Base-by-base conservation (phyloP, 2,888 invertebrate genomes). In the Epinotia brunnichana region DNA sequence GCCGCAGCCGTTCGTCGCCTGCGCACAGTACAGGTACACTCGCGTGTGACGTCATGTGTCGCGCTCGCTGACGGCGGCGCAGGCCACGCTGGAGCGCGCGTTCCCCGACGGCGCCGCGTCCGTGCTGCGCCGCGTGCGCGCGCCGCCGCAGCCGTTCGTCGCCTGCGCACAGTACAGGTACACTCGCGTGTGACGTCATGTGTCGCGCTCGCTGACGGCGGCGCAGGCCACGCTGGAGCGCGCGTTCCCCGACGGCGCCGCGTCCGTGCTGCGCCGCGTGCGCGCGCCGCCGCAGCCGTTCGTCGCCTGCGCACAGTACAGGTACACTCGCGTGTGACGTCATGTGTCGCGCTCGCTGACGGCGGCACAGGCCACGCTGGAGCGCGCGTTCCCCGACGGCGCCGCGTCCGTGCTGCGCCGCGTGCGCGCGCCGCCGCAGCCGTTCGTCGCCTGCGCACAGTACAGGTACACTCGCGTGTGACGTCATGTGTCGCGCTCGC, bases 301-400 rank as follows among this genome's bases (percentile, higher is more conserved):
- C 76, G 94, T 95, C 76, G 94, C 94, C 67, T 96, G 97, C 81
- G 98, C 98, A 0, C 92, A 94, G 94, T 98, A 99, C 87, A 88
- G 95, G 44, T 44, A 44, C 29, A 29, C 29, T 29, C 5, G 29
- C 29, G 29, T 29, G 29, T 29, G 29, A 29, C 29, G 29, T 29
- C 29, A 29, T 5, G 29, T 29, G 29, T 29, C 88, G 89, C 96
- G 84, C 92, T 96, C 92, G 92, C 95, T 89, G 89, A 94, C 88
- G 24, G 79, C 86, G 4, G 90, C 91, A 63, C 91, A 91, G 77
- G 86, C 87, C 48, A 84, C 86, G 17, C 85, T 91, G 57, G 91
- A 92, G 81, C 84, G 85, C 2, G 85, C 86, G 9, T 93, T 93
- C 84, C 87, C 92, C 1, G 79, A 78, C 56, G 95, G 96, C 35